Conservation (phyloP, 2,797 vertebrate species). For the Graptemys geographica region DNA sequence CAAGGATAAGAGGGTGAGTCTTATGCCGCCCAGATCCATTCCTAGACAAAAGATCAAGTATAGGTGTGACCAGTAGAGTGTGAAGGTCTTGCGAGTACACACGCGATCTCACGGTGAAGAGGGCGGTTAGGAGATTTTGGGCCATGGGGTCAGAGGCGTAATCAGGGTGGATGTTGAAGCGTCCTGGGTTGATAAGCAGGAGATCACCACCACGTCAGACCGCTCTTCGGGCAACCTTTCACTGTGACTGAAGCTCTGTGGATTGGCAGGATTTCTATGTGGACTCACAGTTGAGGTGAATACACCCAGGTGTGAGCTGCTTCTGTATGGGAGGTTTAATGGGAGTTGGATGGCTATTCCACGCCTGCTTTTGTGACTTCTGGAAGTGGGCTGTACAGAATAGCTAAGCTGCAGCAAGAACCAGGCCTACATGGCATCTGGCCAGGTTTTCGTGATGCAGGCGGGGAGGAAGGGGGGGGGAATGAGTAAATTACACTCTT, state of each 20-base stretch:
- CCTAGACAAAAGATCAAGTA: background rate
- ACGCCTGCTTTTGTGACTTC: fast-evolving
- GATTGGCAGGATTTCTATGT: background rate
- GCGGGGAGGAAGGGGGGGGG: background rate
- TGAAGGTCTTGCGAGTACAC: too few species aligned
- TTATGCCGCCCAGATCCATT: background rate
- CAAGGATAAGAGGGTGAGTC: background rate
- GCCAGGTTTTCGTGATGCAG: fast-evolving
- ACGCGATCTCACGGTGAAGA: background rate
- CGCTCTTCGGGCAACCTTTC: background rate
- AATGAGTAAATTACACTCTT: background rate
- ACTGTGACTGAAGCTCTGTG: background rate
- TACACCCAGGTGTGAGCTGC: background rate
- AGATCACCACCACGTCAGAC: background rate
- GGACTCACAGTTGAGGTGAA: background rate
- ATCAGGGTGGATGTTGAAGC: background rate
- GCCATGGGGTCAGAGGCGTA: background rate
- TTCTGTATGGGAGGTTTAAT: background rate
- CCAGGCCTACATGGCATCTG: background rate
- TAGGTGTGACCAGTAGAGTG: too few species aligned
- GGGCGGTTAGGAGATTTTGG: background rate
- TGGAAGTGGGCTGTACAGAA: background rate
- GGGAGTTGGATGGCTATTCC: background rate
- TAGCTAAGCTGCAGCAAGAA: background rate
- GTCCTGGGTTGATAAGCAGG: background rate